Evolutionary conservation across 2,888 invertebrate genomes (phyloP), one percentile per base, ranked within the genome.

Genomic region (Blastobasis lacticolella): DNA sequence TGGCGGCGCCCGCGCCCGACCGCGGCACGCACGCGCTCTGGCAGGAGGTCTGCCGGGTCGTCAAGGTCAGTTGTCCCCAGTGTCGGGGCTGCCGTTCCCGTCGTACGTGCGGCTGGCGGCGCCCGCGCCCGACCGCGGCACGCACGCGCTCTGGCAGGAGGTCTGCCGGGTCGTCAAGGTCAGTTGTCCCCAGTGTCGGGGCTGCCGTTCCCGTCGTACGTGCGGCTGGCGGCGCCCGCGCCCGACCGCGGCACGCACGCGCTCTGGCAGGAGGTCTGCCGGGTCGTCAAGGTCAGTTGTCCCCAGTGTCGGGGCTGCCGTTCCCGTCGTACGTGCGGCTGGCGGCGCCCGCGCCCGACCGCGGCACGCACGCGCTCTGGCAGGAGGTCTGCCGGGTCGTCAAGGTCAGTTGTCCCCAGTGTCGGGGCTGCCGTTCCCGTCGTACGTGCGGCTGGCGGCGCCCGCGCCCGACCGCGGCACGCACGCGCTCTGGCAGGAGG

Each of bases 241-340:
- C 91, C 92, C 41, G 95, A 95, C 77, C 91, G 92, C 41, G 95
- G 95, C 77, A 93, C 94, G 46, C 90, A 92, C 54, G 93, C 93
- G 59, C 89, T 95, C 58, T 94, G 95, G 93, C 95, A 95, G 68
- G 94, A 96, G 77, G 95, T 97, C 56, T 90, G 93, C 69, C 90
- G 90, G 61, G 93, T 93, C 38, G 92, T 94, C 53, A 92, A 92
- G 88, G 94, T 94, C 78, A 71, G 75, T 53, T 23, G 23, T 23
- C n/a, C n/a, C n/a, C 23, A 23, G 23, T 23, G 23, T 23, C 23
- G 3, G 92, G 73, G 72, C 89, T 70, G 60, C 91, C 68, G 70
- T 90, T 78, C 79, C 93, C 94, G 0, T 94, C 93, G 62, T 94
- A 96, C 78, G 90, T 94, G 63, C 91, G 94, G 64, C 82, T 95